Conservation (phyloP, 2,888 invertebrate species). For the Drosophila mercatorum region DNA sequence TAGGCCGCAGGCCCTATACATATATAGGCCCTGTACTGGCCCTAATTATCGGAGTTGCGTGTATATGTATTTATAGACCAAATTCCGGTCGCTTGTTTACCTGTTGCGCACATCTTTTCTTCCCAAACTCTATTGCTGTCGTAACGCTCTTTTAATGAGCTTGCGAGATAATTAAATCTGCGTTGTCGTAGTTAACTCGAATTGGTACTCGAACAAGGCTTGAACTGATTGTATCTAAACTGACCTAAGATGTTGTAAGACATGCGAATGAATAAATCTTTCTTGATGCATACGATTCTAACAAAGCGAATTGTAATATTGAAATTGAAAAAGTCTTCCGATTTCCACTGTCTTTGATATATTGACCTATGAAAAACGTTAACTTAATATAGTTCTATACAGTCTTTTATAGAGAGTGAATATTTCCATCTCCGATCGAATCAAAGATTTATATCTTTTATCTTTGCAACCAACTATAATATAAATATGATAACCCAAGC, state of each 20-base stretch:
- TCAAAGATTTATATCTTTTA: too few species aligned
- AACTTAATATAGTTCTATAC: too few species aligned
- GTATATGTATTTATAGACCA: slow-evolving; percentile 62
- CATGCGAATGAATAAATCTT: neutral
- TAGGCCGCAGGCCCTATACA: slow-evolving; percentile 43
- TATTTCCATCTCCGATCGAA: too few species aligned
- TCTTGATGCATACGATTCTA: neutral
- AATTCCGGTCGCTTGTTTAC: slow-evolving; percentile 52
- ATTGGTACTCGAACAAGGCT: slow-evolving; percentile 5
- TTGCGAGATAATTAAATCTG: slow-evolving; percentile 15
- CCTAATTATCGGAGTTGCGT: slow-evolving; percentile 37
- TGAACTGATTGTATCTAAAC: slow-evolving; percentile 25
- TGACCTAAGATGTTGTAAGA: slow-evolving; percentile 7
- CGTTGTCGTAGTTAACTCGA: slow-evolving; percentile 16
- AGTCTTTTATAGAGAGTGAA: too few species aligned
- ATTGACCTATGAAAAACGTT: too few species aligned
- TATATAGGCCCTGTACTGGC: slow-evolving; percentile 8
- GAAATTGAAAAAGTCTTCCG: too few species aligned
- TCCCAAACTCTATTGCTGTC: slow-evolving; percentile 24
- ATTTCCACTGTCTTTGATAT: too few species aligned
- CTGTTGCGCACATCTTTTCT: slow-evolving; percentile 56
- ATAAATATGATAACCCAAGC: neutral
- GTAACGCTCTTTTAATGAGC: slow-evolving; percentile 71
- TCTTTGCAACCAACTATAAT: neutral
- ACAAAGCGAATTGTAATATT: too few species aligned